Percentiles rank a stretch among this genome's conserved stretches.
Conservation (phyloP, 1,140 invertebrate genomes). For the Colletes gigas region DNA sequence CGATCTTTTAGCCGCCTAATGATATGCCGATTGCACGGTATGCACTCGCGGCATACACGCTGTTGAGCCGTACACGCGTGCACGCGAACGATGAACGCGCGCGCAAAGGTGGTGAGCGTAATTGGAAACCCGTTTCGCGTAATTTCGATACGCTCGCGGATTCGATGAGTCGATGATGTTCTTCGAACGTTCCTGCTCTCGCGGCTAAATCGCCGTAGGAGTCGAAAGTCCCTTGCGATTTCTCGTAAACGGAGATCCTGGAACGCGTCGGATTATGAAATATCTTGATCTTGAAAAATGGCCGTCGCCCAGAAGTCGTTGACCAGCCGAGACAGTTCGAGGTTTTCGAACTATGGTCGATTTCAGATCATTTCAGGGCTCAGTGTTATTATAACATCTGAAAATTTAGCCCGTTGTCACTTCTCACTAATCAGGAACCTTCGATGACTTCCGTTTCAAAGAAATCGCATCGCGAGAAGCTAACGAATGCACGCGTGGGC, state of each 20-base stretch:
- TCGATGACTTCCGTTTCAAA: no score
- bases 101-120: constrained; percentile 40
- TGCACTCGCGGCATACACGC: constrained; percentile 32
- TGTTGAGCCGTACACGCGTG: constrained; percentile 32
- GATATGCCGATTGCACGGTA: constrained; percentile 60
- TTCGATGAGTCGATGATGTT: constrained; percentile 28
- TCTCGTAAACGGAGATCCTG: not conserved
- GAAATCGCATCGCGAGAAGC: no score
- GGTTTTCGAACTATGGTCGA: not conserved
- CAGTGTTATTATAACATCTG: no score
- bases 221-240: constrained; percentile 12
- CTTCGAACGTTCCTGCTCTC: constrained; percentile 24
- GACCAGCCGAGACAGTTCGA: not conserved
- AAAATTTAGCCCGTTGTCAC: no score
- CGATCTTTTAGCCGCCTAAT: constrained; percentile 51
- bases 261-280: not conserved
- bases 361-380: no score
- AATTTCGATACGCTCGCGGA: constrained; percentile 61
- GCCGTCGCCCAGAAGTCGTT: not conserved
- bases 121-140: constrained; percentile 66
- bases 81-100: not conserved
- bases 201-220: constrained; percentile 31
- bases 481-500: no score
- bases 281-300: constrained; percentile 5
- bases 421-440: no score